A percentile compares a stretch with the other conserved stretches of the same genome.
phyloP scores from a whole-genome alignment of 2,888 invertebrate genomes.

The Cotesia congregata region DNA sequence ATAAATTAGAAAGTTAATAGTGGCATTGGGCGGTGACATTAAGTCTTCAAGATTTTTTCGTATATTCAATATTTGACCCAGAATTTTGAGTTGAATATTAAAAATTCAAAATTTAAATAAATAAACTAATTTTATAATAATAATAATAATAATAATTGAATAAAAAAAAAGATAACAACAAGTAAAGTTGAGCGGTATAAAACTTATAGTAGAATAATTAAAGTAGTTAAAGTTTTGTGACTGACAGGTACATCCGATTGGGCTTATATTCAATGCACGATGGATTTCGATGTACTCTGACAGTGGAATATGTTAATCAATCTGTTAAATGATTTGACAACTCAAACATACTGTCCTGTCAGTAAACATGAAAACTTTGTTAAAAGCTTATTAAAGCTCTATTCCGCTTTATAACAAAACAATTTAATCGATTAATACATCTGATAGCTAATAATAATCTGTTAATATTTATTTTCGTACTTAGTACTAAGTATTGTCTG shows the following conservation, averaged over 20 bases:
- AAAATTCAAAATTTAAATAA: too few relatives aligned
- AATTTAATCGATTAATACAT: not conserved
- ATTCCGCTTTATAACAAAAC: not conserved
- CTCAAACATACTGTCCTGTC: not conserved
- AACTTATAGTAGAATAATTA: not conserved
- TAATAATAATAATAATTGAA: too few relatives aligned
- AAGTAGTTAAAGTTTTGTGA: not conserved
- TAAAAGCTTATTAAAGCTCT: not conserved
- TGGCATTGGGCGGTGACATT: too few relatives aligned
- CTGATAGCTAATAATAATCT: not conserved
- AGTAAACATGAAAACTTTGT: not conserved
- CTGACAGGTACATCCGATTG: not conserved
- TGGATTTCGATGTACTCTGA: not conserved
- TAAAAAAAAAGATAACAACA: too few relatives aligned
- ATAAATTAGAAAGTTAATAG: too few relatives aligned
- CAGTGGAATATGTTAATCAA: not conserved
- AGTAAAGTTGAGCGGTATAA: not conserved
- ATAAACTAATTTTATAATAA: too few relatives aligned
- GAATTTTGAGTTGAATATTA: too few relatives aligned
- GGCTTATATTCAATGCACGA: not conserved
- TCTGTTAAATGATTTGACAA: not conserved
- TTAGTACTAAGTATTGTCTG: too few relatives aligned
- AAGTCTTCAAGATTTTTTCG: too few relatives aligned
- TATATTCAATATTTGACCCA: too few relatives aligned
- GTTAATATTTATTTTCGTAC: too few relatives aligned